Evolutionary conservation across 2,888 invertebrate species (phyloP).

Genomic region (Megaustenia siamemsis): DNA sequence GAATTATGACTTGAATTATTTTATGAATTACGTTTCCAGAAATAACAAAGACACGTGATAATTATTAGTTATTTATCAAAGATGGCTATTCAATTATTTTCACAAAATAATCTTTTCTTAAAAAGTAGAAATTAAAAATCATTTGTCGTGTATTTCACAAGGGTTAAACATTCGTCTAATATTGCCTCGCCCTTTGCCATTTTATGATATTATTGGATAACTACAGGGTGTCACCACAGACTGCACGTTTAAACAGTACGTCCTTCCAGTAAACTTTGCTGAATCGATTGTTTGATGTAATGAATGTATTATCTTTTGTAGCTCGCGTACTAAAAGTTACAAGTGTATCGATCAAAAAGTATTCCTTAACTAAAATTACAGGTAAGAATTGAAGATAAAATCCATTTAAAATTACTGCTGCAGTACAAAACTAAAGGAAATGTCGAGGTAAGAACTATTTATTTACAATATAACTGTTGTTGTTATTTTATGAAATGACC

Average conservation of each 20-base stretch:
- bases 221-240: constrained; percentile 2
- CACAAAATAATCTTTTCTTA: not conserved
- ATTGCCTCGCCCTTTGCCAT: not conserved
- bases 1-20: too few species aligned
- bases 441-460: not conserved
- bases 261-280: not conserved
- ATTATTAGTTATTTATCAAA: not conserved
- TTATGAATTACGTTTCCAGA: too few species aligned
- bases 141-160: not conserved
- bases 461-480: not conserved
- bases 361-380: not conserved
- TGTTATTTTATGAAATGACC: too few species aligned
- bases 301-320: not conserved
- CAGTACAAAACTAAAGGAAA: not conserved
- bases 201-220: not conserved
- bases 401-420: not conserved
- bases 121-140: not conserved
- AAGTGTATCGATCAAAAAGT: too few species aligned
- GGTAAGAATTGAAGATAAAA: not conserved
- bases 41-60: not conserved
- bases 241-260: not conserved
- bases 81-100: not conserved
- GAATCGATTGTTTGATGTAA: not conserved
- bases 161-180: constrained; percentile 4
- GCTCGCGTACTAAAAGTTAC: not conserved